Base-by-base conservation (phyloP, 2,888 invertebrate genomes). In the Acanthosoma haemorrhoidale region DNA sequence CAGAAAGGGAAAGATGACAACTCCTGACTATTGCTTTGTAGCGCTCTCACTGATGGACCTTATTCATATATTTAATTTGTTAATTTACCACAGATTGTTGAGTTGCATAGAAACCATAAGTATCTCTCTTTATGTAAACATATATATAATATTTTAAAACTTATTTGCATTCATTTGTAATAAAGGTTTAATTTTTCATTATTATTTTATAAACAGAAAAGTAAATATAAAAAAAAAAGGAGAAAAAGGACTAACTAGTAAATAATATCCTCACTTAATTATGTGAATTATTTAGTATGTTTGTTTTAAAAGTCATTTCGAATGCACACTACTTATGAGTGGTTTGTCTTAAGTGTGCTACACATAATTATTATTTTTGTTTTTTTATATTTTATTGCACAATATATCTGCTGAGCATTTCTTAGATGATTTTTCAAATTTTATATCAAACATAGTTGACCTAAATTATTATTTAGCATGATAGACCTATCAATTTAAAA, bases 1-100 rank as follows among this genome's bases (percentile, higher is more conserved):
- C 86, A 87, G 76, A 84, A 88, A 76, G 88, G 88, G 82, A 94
- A 94, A 82, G 94, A 94, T 83, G 94, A 94, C 84, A 93, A 93
- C 84, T 94, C 94, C 90, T 95, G 94, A 94, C 94, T 95, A 88
- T 89, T 95, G 89, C 90, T 94, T 87, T 95, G 95, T 93, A 95
- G 95, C 92, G 94, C 94, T 89, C 93, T 95, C 86, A 95, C 94
- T 80, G 95, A 95, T 85, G 95, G 95, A 85, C 94, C 94, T 84
- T 95, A 95, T 87, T 91, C 92, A 82, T 92, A 92, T 85, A 92
- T 92, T 80, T 92, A 88, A 85, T 72, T 70, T 67, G 63, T 58
- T 63, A 63, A 58, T 67, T 34, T 57, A 41, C 21, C 67, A 51
- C 51, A 67, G 32, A 34, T 51, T 67, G 32, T 13, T 34, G 4